Evolutionary conservation across 92 coral and sea anemone genomes (phyloP), one percentile per base, ranked within the genome.

Genomic region (Porites rus): DNA sequence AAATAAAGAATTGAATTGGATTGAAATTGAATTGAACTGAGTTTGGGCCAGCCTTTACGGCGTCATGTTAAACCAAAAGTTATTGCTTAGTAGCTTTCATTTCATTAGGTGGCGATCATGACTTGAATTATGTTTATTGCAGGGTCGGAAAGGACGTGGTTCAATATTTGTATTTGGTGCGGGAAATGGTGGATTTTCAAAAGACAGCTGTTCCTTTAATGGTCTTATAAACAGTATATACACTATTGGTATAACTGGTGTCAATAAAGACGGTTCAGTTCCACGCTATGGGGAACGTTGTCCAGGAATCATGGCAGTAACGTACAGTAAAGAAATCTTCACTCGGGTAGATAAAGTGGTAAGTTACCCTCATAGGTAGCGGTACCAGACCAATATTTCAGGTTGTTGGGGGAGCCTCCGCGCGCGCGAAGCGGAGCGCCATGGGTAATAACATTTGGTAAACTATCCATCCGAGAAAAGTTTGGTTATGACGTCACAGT

Each of bases 121-220:
- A 24, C 25, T 24, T 24, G 25, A 24, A 24, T 24, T 24, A 24
- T 24, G 25, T 24, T 24, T 24, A 64, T 64, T 74, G 19, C 69
- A 87, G 91, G 91, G 91, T 69, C 86, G 91, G 25, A 13, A 70
- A 8, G 82, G 68, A 20, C 82, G 25, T 19, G 91, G 91, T 16
- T 81, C 91, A n/a, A 87, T 87, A 20, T 87, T 71, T 59, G 82
- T 87, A 12, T 87, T 87, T 71, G 86, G 87, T 52, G 81, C 76
- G 20, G 91, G 91, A 81, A 87, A 87, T 70, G 91, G 87, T 0
- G 91, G 91, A 25, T 58, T 10, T 64, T 1, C 12, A 20, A 60
- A 76, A 3, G 84, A 85, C 24, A 22, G 77, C 43, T 85, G 89
- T 69, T 65, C 91, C 5, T 87, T 69, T 62, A 65, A 87, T 74